These are phyloP conservation scores for Criorhina ranunculi DNA, from an alignment of 2,888 invertebrate genomes.

Conservation along the genomic window DNA sequence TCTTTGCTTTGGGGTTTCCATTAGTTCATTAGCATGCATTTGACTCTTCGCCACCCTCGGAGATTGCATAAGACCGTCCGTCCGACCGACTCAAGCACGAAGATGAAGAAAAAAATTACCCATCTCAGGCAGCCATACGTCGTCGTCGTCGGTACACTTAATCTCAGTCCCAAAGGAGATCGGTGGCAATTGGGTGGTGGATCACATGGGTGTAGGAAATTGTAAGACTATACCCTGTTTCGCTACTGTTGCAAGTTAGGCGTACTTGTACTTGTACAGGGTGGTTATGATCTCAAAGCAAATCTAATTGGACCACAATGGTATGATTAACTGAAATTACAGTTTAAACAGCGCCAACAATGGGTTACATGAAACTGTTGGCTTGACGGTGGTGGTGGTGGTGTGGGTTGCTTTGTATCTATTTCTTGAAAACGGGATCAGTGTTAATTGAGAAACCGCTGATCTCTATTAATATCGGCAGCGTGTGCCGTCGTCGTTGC, in stretches of 20 bases:
- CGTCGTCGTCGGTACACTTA: slow-evolving; percentile 36
- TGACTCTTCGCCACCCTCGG: slow-evolving; percentile 60
- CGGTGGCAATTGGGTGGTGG: slow-evolving; percentile 5
- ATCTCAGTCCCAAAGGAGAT: slow-evolving; percentile 3
- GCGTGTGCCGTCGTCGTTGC: slow-evolving; percentile 5
- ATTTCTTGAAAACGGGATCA: slow-evolving; percentile 49
- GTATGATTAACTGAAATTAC: slow-evolving; percentile 61
- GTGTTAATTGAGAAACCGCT: slow-evolving; percentile 61
- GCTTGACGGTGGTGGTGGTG: too few relatives aligned
- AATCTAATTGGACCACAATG: slow-evolving; percentile 61
- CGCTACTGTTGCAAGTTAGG: background rate
- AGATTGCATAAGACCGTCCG: slow-evolving; percentile 60
- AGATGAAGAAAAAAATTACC: slow-evolving; percentile 35
- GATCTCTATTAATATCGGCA: slow-evolving; percentile 57
- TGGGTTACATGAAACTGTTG: slow-evolving; percentile 54
- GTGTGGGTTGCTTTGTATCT: slow-evolving; percentile 36
- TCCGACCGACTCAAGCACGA: slow-evolving; percentile 29
- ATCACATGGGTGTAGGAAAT: slow-evolving; percentile 1
- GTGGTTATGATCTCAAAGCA: slow-evolving; percentile 55
- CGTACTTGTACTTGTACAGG: slow-evolving; percentile 22
- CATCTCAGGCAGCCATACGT: slow-evolving; percentile 27
- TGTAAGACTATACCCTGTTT: background rate
- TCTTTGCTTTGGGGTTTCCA: slow-evolving; percentile 49
- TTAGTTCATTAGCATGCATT: slow-evolving; percentile 72
- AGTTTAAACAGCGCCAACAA: slow-evolving; percentile 39